phyloP scores from a whole-genome alignment of 2,888 invertebrate species.

The Aleiodes testaceus region DNA sequence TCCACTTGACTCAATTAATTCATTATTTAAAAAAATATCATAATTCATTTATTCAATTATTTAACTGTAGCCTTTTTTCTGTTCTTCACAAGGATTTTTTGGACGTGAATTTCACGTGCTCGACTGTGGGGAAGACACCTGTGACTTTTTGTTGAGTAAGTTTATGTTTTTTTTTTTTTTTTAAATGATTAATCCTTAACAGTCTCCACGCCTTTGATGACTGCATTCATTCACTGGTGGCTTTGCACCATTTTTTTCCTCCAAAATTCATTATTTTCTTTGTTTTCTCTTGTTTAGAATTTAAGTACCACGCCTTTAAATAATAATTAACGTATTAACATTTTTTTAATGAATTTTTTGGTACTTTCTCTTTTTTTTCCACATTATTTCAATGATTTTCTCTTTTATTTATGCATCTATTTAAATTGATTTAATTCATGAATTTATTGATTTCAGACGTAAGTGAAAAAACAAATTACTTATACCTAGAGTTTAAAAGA shows the following conservation, averaged over 20 bases:
- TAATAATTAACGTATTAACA: too few species aligned
- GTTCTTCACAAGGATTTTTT: background rate
- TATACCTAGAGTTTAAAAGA: constrained; percentile 12
- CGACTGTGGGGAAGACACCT: background rate
- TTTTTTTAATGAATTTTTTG: background rate
- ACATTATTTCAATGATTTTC: too few species aligned
- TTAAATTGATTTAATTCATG: background rate
- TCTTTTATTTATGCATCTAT: background rate
- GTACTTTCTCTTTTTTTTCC: background rate
- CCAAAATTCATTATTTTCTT: too few species aligned
- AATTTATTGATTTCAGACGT: constrained; percentile 51
- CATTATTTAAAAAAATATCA: too few species aligned
- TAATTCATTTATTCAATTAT: background rate
- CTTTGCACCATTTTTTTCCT: background rate
- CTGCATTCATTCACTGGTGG: constrained; percentile 8
- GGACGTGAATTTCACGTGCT: background rate
- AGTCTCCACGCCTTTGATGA: constrained; percentile 7
- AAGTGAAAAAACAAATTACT: constrained; percentile 48
- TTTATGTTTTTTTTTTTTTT: background rate
- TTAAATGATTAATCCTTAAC: background rate
- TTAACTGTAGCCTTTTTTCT: constrained; percentile 10
- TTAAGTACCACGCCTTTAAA: too few species aligned
- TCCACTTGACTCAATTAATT: constrained; percentile 11
- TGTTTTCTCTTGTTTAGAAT: too few species aligned
- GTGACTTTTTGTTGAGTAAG: constrained; percentile 3